Percentiles rank a stretch among this genome's conserved stretches.
Evolutionary conservation across 2,888 invertebrate species (phyloP).

Genomic region (Mythimna lalbum): DNA sequence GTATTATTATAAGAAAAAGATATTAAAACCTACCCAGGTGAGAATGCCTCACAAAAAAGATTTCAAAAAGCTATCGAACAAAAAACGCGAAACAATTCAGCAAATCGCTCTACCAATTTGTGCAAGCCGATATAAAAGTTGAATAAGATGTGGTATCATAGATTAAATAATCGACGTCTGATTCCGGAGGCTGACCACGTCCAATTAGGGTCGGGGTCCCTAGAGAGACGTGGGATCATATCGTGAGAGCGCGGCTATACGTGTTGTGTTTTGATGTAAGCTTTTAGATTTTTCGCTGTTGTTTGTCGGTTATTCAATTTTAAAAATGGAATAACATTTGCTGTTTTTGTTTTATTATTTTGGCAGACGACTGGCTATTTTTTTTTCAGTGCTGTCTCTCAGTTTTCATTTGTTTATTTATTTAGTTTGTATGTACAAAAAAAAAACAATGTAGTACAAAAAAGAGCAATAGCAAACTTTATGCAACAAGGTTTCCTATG

Average conservation of each 20-base stretch:
- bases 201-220: conserved; percentile 84
- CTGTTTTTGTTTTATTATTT: conserved; percentile 18
- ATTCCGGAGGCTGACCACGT: conserved; percentile 84
- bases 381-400: background rate
- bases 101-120: conserved; percentile 59
- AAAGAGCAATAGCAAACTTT: too few species aligned
- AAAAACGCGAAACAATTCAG: conserved; percentile 53
- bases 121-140: conserved; percentile 65
- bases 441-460: too few species aligned
- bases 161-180: conserved; percentile 83
- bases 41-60: conserved; percentile 12
- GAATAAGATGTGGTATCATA: conserved; percentile 74
- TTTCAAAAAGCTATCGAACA: conserved; percentile 24
- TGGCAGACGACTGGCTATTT: background rate
- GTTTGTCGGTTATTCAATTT: conserved; percentile 56
- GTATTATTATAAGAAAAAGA: too few species aligned
- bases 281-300: conserved; percentile 59
- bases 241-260: conserved; percentile 65
- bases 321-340: conserved; percentile 31
- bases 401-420: background rate
- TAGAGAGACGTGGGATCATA: conserved; percentile 78
- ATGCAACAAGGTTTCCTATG: too few species aligned
- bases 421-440: too few species aligned
- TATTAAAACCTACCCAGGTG: background rate
- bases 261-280: conserved; percentile 59